Base-by-base conservation (phyloP, 2,113 vertebrate species). In the Nothoprocta pentlandii region DNA sequence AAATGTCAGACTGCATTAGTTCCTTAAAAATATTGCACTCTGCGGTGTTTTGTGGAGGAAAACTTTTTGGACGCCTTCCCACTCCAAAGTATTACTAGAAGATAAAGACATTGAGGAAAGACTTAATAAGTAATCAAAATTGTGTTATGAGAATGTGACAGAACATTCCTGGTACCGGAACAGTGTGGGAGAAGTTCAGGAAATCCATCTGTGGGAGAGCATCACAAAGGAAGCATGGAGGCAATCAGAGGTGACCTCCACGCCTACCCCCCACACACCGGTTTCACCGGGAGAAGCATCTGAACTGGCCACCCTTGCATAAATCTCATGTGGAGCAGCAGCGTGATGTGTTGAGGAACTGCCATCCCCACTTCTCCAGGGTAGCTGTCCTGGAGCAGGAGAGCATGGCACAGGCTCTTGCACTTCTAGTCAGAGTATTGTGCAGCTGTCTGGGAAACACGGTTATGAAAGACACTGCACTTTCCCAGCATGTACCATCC, bases 151-250 rank as follows among this genome's bases (percentile, higher is more conserved):
- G 30, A 69, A 5, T n/a, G 17, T n/a, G 80, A 92, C 69, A 32
- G 36, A 13, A 5, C 2, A 1, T 54, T 88, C 49, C 63, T 89
- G 16, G 22, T 26, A 56, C 41, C 5, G 12, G 21, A 88, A 44
- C 7, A 89, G 32, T 2, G 13, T 91, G 85, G 32, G 71, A 77
- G 30, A 80, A 94, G 63, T 10, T 51, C 74, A 92, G 87, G 87
- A 95, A 94, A 82, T 39, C 54, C 1, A 0, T 54, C 36, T 70
- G 79, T 85, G 78, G 68, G 59, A 79, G 42, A 28, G 75, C 21
- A 53, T 39, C 44, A 74, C 6, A 95, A 90, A 93, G 84, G 66
- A 95, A 91, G 44, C 9, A 19, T 3, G 56, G 91, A 68, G 87
- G 76, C 76, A 89, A 92, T 19, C 28, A 85, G 73, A 80, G 56